Percentiles rank a stretch among this genome's conserved stretches.
These are phyloP conservation scores for Antechinus stuartii DNA, from an alignment of 2,113 vertebrate genomes.

Conservation along the genomic window DNA sequence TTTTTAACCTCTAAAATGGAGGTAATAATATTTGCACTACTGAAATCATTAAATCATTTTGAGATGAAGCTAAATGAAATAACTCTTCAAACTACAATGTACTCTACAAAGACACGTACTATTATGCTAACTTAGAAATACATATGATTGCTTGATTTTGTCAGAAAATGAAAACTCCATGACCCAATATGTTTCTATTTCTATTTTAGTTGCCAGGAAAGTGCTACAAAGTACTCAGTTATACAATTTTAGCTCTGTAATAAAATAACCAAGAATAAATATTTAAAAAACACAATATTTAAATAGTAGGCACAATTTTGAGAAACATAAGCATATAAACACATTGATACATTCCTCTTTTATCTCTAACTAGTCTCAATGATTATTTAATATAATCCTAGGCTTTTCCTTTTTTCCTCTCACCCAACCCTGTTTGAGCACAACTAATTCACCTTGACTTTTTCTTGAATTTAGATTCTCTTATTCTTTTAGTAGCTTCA, in stretches of 20 bases:
- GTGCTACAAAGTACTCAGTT: background rate
- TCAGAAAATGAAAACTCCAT: slow-evolving; percentile 57
- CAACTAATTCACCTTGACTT: background rate
- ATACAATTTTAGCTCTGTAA: background rate
- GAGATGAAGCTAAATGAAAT: background rate
- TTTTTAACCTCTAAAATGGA: background rate
- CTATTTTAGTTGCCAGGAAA: slow-evolving; percentile 57
- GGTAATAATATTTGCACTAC: background rate
- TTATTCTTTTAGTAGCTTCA: background rate
- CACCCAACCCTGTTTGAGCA: background rate
- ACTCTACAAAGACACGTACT: background rate
- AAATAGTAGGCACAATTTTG: background rate
- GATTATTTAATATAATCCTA: background rate
- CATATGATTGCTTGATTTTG: slow-evolving; percentile 24
- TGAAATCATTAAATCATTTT: background rate
- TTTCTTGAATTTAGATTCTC: background rate
- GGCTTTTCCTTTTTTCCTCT: background rate
- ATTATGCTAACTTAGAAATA: background rate
- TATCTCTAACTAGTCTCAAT: background rate
- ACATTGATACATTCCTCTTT: background rate
- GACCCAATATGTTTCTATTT: slow-evolving; percentile 51
- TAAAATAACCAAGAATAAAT: background rate
- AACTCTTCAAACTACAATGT: background rate
- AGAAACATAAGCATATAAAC: background rate
- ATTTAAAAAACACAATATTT: background rate